Percentiles rank a stretch among this genome's conserved stretches.
phyloP scores from a whole-genome alignment of 2,888 invertebrate genomes.

The Malachius bipustulatus region DNA sequence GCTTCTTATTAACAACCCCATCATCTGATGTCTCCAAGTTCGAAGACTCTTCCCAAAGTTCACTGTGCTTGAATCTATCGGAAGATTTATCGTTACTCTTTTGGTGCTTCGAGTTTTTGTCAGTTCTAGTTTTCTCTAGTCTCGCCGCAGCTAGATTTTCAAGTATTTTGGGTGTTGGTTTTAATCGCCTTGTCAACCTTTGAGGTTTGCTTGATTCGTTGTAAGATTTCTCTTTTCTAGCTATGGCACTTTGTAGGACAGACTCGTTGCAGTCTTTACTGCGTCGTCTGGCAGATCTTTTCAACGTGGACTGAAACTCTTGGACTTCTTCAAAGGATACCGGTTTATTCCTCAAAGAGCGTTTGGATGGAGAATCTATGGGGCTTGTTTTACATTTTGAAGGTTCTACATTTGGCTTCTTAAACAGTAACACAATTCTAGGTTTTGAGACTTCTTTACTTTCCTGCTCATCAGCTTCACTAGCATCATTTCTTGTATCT shows the following conservation, averaged over 20 bases:
- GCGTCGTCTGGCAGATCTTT: constrained; percentile 51
- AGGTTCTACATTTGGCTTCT: constrained; percentile 29
- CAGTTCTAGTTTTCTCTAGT: constrained; percentile 21
- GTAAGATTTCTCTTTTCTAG: constrained; percentile 59
- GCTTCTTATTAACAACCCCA: constrained; percentile 13
- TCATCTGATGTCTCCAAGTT: constrained; percentile 15
- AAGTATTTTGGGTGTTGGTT: constrained; percentile 54
- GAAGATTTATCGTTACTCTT: constrained; percentile 10
- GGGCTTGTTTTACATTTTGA: constrained; percentile 27
- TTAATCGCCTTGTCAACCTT: constrained; percentile 46
- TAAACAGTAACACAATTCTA: constrained; percentile 18
- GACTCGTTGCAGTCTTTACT: constrained; percentile 51
- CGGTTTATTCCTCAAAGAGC: constrained; percentile 31
- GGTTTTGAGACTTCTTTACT: too few species aligned
- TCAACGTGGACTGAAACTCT: constrained; percentile 36
- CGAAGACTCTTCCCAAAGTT: constrained; percentile 12
- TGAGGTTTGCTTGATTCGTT: constrained; percentile 40
- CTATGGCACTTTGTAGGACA: constrained; percentile 57
- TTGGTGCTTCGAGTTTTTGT: constrained; percentile 13
- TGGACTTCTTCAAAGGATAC: constrained; percentile 19
- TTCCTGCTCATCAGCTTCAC: constrained; percentile 15
- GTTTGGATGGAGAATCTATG: constrained; percentile 33
- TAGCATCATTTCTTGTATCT: constrained; percentile 10
- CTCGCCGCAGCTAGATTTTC: constrained; percentile 46
- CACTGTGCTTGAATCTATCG: constrained; percentile 18